Evolutionary conservation across 1,140 invertebrate species (phyloP), one percentile per base, ranked within the genome.

Genomic region (Glossosoma conforme): DNA sequence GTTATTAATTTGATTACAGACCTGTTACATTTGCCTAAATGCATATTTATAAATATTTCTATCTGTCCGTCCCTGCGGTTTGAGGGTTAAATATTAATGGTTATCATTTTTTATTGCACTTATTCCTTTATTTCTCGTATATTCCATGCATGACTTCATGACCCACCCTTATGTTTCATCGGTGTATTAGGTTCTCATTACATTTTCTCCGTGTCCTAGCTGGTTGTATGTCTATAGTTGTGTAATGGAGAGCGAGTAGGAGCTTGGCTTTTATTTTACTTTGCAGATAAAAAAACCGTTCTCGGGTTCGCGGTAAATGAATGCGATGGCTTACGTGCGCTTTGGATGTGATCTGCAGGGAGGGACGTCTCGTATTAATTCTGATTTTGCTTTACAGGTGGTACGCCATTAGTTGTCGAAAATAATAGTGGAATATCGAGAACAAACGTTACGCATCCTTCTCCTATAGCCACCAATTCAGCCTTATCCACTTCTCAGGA

Each of bases 401-500:
- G 76, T 60, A 77, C 77, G 30, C 72, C 77, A 15, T 57, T 78
- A 61, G 69, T 78, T 35, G 53, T 54, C 17, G 52, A 55, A 45
- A 54, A 54, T 44, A 43, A 40, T 41, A 11, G 33, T 19, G 28
- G 46, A 22, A 2, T 44, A 19, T n/a, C 46, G 43, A 62, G 49
- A 22, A 60, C 63, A 19, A 54, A 41, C 40, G 58, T 62, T 51
- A 64, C 19, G 60, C 55, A 48, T 19, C 41, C 60, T n/a, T 42
- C 45, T 17, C 37, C 58, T 2, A 18, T 52, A n/a, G 38, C 57
- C 17, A 19, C 63, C 33, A 58, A 51, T 41, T 35, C 49, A 24
- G 49, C 54, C 11, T 40, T 45, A 13, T 54, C 53, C 18, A 59
- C 43, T 19, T 51, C 70, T 60, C 82, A 84, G 65, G 86, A 89